These are phyloP conservation scores for Callaeas wilsoni DNA, from an alignment of 2,113 vertebrate genomes.

Conservation along the genomic window DNA sequence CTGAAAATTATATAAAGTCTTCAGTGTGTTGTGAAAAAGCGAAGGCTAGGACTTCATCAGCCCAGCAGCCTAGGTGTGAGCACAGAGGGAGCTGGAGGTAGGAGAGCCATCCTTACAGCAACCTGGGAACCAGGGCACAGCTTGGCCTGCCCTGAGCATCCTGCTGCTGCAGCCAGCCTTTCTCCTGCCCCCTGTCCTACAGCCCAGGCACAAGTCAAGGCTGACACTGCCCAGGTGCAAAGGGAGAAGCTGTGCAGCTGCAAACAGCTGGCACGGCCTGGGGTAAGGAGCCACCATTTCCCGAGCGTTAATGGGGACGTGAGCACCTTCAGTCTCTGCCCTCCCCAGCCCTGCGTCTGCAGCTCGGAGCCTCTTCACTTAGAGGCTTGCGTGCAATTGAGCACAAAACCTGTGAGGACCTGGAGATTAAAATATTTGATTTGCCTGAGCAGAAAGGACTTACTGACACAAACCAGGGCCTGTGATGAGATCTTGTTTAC, in stretches of 20 bases:
- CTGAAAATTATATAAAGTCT: not conserved
- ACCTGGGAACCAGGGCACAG: not conserved
- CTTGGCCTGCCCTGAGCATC: not conserved
- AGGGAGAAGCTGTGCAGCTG: not conserved
- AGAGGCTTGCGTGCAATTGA: not conserved
- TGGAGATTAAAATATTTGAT: not conserved
- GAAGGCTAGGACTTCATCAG: not conserved
- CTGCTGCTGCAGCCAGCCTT: not conserved
- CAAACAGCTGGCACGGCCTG: not conserved
- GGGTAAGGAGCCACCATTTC: not conserved
- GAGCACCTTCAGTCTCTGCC: not conserved
- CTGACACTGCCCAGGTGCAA: not conserved
- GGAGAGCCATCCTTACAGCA: not conserved
- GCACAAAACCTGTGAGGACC: not conserved
- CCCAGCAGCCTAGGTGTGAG: not conserved
- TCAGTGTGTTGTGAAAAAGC: not conserved
- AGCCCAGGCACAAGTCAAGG: not conserved
- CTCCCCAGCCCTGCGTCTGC: not conserved
- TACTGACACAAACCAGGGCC: not conserved
- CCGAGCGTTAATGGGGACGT: fast-evolving
- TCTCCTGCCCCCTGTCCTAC: not conserved
- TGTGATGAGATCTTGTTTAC: slow-evolving; percentile 17
- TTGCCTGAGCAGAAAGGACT: not conserved
- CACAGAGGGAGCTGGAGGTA: not conserved
- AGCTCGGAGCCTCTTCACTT: not conserved